phyloP scores from a whole-genome alignment of 2,797 vertebrate genomes.

The Anabacerthia variegaticeps region DNA sequence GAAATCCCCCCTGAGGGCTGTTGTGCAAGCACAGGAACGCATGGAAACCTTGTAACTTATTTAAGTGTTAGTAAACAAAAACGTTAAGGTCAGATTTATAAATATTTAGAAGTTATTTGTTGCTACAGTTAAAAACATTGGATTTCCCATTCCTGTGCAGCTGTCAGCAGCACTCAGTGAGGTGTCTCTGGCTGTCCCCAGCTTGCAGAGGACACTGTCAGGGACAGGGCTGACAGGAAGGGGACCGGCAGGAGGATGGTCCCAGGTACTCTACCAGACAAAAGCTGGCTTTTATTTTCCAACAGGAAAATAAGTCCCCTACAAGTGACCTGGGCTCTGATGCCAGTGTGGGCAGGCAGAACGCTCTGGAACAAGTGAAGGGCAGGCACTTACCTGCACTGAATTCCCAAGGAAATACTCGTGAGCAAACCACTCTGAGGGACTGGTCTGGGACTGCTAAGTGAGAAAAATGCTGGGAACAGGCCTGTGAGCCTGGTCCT shows the following conservation, averaged over 20 bases:
- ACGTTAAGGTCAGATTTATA: accelerated
- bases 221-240: background rate
- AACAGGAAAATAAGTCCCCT: background rate
- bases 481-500: background rate
- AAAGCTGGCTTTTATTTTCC: background rate
- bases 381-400: background rate
- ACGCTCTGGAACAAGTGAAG: background rate
- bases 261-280: background rate
- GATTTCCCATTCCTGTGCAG: accelerated
- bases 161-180: background rate
- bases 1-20: accelerated
- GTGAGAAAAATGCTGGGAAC: accelerated
- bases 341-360: background rate
- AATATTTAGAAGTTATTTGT: background rate
- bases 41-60: background rate
- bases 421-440: background rate
- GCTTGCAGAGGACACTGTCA: background rate
- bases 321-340: background rate
- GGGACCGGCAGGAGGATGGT: background rate
- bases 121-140: accelerated
- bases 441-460: background rate
- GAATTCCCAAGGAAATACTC: background rate
- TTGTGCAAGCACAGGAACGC: background rate
- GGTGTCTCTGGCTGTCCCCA: background rate
- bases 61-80: too few relatives aligned